Conservation (phyloP, 2,113 vertebrate species). For the Arizona elegans region DNA sequence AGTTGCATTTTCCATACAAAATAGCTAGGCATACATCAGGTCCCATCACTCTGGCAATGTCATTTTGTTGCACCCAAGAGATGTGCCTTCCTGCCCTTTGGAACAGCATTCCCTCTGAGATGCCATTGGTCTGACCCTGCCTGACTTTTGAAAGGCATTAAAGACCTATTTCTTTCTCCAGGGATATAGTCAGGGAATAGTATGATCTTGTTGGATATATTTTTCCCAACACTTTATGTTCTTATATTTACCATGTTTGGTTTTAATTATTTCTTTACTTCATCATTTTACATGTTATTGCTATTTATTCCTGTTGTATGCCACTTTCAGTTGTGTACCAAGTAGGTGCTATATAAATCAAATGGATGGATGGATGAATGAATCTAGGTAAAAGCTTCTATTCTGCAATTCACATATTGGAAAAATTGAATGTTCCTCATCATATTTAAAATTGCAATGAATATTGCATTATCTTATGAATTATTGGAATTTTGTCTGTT, state of each 20-base stretch:
- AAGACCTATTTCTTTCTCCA: neutral
- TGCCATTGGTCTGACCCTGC: neutral
- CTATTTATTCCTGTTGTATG: neutral
- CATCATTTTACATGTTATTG: neutral
- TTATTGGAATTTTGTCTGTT: conserved; percentile 28
- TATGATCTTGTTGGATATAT: neutral
- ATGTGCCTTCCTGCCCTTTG: neutral
- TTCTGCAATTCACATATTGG: neutral
- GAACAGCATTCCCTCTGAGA: neutral
- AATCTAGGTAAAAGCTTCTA: neutral
- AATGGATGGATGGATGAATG: neutral
- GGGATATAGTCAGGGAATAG: neutral
- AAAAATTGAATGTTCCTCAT: neutral
- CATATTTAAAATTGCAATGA: neutral
- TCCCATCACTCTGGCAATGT: neutral
- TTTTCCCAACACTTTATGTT: neutral
- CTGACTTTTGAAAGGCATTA: neutral
- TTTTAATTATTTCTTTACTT: neutral
- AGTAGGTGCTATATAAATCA: neutral
- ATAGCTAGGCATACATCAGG: neutral
- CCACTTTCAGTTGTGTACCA: neutral
- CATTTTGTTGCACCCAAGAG: neutral
- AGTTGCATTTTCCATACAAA: neutral
- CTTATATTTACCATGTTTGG: neutral
- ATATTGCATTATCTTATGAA: neutral